These are phyloP conservation scores for Cryptocephalus moraei DNA, from an alignment of 2,888 invertebrate genomes.

Conservation along the genomic window DNA sequence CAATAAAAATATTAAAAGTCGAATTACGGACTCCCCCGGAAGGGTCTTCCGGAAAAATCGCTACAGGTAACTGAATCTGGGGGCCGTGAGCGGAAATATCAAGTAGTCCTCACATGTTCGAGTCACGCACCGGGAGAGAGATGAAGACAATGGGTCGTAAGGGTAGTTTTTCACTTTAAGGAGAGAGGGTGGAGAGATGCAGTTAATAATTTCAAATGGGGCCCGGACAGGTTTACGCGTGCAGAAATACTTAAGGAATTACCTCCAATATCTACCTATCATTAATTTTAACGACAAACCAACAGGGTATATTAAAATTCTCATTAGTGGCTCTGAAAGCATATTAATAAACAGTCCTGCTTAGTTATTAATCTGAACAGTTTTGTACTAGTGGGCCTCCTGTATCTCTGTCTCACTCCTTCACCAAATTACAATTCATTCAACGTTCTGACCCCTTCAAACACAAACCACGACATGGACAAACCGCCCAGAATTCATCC, in stretches of 20 bases:
- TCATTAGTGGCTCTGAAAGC: no score
- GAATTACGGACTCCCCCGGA: neutral
- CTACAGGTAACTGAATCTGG: slow-evolving; percentile 26
- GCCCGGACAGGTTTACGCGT: no score
- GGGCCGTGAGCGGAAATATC: slow-evolving; percentile 20
- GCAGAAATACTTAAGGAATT: no score
- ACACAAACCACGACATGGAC: slow-evolving; percentile 10
- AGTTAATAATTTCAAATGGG: no score
- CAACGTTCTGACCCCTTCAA: slow-evolving; percentile 5
- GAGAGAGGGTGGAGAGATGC: neutral
- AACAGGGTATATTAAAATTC: no score
- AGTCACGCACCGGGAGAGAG: slow-evolving; percentile 26
- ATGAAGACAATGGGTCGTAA: slow-evolving; percentile 15
- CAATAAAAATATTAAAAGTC: no score
- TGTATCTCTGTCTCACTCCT: no score
- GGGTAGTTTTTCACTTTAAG: slow-evolving; percentile 15
- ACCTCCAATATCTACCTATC: no score
- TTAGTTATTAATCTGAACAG: no score
- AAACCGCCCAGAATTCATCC: slow-evolving; percentile 14
- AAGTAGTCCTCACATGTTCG: slow-evolving; percentile 16
- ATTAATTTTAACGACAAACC: no score
- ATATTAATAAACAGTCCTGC: no score
- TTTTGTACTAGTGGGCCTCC: no score
- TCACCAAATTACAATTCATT: slow-evolving; percentile 1
- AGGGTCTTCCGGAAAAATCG: slow-evolving; percentile 12